A percentile compares a stretch with the other conserved stretches of the same genome.
Conservation (phyloP, 2,113 vertebrate species). For the Cacatua alba region DNA sequence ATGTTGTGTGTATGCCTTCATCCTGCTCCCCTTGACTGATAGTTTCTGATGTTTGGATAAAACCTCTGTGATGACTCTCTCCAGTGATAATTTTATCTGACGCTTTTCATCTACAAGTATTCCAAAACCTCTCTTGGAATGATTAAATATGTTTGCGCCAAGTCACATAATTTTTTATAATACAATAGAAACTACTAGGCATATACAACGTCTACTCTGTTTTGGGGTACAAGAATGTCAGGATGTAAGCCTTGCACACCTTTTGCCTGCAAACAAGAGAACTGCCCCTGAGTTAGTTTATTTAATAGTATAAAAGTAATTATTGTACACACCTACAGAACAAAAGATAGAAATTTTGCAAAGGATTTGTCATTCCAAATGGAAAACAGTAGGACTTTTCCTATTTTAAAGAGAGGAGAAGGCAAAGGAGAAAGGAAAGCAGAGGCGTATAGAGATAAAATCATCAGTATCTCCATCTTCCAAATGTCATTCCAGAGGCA, state of each 20-base stretch:
- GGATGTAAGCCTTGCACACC: neutral
- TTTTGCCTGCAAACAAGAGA: neutral
- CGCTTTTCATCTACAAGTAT: neutral
- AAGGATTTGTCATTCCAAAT: neutral
- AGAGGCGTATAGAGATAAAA: neutral
- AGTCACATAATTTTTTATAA: neutral
- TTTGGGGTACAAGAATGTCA: neutral
- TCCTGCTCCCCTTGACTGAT: neutral
- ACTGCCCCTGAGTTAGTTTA: neutral
- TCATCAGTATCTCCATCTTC: neutral
- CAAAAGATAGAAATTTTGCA: neutral
- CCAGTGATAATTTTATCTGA: neutral
- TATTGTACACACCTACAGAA: neutral
- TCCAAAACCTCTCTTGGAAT: neutral
- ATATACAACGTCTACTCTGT: neutral
- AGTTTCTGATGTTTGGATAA: neutral
- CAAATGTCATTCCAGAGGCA: neutral
- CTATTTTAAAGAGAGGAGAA: neutral
- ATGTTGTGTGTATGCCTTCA: fast-evolving
- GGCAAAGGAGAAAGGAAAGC: neutral
- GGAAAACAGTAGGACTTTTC: neutral
- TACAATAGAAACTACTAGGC: neutral
- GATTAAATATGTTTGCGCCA: neutral
- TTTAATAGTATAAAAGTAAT: neutral
- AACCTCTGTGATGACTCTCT: neutral